A percentile compares a stretch with the other conserved stretches of the same genome.
Conservation (phyloP, 2,888 invertebrate species). For the Epistrophe eligans region DNA sequence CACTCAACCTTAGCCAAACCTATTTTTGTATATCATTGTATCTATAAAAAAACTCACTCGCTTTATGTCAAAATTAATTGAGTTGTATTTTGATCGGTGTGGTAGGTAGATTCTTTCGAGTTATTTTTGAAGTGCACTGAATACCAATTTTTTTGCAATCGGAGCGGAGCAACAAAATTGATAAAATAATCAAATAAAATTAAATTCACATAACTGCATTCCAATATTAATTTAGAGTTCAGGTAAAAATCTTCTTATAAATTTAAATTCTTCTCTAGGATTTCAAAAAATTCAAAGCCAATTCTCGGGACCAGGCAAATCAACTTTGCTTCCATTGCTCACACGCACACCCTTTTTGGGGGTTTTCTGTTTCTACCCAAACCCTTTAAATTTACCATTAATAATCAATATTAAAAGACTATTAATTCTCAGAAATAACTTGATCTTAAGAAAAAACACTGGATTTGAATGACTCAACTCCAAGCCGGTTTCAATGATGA, state of each 20-base stretch:
- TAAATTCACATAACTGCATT: slow-evolving; percentile 29
- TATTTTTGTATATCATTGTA: slow-evolving; percentile 38
- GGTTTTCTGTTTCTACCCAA: neutral
- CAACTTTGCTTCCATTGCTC: neutral
- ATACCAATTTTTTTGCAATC: neutral
- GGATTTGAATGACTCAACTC: slow-evolving; percentile 44
- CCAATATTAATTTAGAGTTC: neutral
- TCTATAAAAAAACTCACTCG: neutral
- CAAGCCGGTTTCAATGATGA: slow-evolving; percentile 23
- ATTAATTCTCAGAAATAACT: slow-evolving; percentile 14
- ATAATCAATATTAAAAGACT: neutral
- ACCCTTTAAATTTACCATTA: too few relatives aligned
- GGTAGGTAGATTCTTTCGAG: neutral
- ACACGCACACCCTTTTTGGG: slow-evolving; percentile 1
- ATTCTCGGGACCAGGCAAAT: neutral
- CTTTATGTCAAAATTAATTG: slow-evolving; percentile 59
- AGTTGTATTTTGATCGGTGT: neutral
- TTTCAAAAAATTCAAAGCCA: neutral
- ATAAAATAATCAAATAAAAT: slow-evolving; percentile 52
- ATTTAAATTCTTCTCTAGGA: neutral
- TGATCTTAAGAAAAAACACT: slow-evolving; percentile 13
- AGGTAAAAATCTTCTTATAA: slow-evolving; percentile 6
- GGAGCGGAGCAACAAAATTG: neutral
- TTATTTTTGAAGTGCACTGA: neutral
- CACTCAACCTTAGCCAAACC: too few relatives aligned